These are phyloP conservation scores for Gonatopus flavifemur DNA, from an alignment of 1,140 invertebrate species.

Conservation along the genomic window DNA sequence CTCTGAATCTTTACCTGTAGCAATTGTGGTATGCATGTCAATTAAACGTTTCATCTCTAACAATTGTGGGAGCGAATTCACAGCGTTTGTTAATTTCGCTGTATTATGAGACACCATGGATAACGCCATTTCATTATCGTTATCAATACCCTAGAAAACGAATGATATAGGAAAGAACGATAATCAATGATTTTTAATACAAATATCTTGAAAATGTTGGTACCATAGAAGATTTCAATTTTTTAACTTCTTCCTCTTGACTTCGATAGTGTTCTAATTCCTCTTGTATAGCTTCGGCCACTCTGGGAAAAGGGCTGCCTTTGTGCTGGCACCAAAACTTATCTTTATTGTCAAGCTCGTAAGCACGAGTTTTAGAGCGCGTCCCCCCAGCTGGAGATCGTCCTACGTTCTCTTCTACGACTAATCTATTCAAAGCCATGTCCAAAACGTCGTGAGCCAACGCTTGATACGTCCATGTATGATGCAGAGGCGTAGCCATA, in stretches of 20 bases:
- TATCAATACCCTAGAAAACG: slow-evolving; percentile 69
- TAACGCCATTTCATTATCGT: slow-evolving; percentile 73
- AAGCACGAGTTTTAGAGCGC: slow-evolving; percentile 79
- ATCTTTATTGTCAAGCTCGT: slow-evolving; percentile 87
- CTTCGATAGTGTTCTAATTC: slow-evolving; percentile 92
- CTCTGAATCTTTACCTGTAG: slow-evolving; percentile 71
- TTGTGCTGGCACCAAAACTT: slow-evolving; percentile 92
- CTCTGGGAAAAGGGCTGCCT: slow-evolving; percentile 94
- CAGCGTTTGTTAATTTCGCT: slow-evolving; percentile 88
- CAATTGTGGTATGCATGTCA: slow-evolving; percentile 98
- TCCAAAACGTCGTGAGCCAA: slow-evolving; percentile 94
- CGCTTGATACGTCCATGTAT: slow-evolving; percentile 99
- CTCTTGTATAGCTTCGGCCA: slow-evolving; percentile 98
- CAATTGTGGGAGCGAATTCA: slow-evolving; percentile 93
- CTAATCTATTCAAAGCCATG: slow-evolving; percentile 84
- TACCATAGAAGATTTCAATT: slow-evolving; percentile 88
- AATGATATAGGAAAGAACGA: slow-evolving; percentile 1
- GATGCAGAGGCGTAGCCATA: slow-evolving; percentile 96
- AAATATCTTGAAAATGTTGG: slow-evolving; percentile 2
- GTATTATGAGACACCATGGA: slow-evolving; percentile 93
- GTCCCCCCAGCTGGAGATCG: slow-evolving; percentile 62
- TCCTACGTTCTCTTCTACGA: slow-evolving; percentile 72
- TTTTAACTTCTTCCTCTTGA: slow-evolving; percentile 96
- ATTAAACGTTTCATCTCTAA: slow-evolving; percentile 96
- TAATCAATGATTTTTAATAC: not conserved